A percentile compares a stretch with the other conserved stretches of the same genome.
phyloP scores from a whole-genome alignment of 2,797 vertebrate genomes.

The Rhabdomys pumilio region DNA sequence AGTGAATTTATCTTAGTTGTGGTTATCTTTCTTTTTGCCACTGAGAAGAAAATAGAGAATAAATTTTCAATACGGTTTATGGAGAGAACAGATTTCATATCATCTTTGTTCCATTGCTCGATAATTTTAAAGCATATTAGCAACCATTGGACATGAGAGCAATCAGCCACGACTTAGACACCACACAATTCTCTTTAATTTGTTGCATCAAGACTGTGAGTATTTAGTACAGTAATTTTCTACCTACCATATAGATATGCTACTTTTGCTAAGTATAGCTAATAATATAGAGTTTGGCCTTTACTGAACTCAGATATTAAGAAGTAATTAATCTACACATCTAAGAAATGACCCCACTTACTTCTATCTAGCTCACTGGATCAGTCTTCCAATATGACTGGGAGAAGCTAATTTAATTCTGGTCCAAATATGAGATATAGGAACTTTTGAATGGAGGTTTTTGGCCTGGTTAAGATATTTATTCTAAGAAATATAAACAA shows the following conservation, averaged over 20 bases:
- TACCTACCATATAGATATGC: neutral
- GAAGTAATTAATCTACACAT: neutral
- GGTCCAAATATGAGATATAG: neutral
- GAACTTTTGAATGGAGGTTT: neutral
- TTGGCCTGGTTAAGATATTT: neutral
- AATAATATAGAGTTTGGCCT: neutral
- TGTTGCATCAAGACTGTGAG: neutral
- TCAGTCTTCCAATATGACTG: neutral
- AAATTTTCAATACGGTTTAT: neutral
- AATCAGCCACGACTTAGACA: neutral
- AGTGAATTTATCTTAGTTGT: neutral
- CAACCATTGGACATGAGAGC: no score
- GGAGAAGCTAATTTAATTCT: neutral
- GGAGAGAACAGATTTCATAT: neutral
- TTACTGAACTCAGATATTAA: neutral
- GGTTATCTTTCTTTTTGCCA: neutral
- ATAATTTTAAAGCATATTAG: neutral
- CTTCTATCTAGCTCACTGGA: neutral
- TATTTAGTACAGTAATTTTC: neutral
- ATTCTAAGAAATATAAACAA: slow-evolving; percentile 38
- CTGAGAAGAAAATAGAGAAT: neutral
- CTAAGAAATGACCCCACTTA: neutral
- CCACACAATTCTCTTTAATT: neutral
- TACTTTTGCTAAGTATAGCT: neutral
- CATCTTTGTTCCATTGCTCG: neutral